phyloP scores from a whole-genome alignment of 2,113 vertebrate species.

The Polyodon spathula region DNA sequence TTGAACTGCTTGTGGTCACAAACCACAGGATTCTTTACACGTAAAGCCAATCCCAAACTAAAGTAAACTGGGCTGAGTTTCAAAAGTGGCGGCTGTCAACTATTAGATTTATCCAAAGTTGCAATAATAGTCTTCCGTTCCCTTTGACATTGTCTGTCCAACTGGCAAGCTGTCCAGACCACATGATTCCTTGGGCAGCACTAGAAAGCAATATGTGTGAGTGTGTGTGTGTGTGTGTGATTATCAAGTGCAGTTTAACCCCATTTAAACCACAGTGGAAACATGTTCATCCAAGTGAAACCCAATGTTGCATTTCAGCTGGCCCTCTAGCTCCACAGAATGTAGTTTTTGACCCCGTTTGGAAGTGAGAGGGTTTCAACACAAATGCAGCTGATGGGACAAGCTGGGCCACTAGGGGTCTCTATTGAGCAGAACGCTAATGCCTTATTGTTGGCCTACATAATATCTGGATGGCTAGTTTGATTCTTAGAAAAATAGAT shows the following conservation, averaged over 20 bases:
- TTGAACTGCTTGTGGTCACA: background rate
- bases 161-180: background rate
- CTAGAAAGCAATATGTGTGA: background rate
- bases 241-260: background rate
- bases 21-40: background rate
- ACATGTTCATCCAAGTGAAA: background rate
- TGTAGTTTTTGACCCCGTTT: no score
- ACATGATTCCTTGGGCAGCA: background rate
- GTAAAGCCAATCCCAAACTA: background rate
- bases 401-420: no score
- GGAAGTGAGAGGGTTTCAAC: no score
- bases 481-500: no score
- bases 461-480: no score
- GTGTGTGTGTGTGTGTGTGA: background rate
- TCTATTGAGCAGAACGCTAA: no score
- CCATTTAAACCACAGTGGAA: background rate
- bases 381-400: no score
- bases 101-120: background rate
- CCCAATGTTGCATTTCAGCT: no score
- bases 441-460: no score
- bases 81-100: background rate
- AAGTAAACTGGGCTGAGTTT: background rate
- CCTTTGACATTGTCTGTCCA: background rate
- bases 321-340: background rate
- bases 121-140: background rate